Base-by-base conservation (phyloP, 2,113 vertebrate genomes). In the Callipepla californica region DNA sequence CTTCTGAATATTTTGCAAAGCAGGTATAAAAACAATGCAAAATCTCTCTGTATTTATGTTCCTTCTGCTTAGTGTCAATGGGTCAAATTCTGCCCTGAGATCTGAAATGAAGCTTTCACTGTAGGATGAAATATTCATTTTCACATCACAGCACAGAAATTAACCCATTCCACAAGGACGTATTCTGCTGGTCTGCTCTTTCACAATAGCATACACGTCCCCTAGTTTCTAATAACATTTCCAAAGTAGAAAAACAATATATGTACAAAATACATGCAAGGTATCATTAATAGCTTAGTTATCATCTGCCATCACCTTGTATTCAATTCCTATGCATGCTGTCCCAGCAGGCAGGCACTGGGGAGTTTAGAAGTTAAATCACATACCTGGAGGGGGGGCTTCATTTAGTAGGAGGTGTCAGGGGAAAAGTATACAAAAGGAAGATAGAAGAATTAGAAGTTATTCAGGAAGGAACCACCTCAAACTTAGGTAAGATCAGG, bases 381-480 rank as follows among this genome's bases (percentile, higher is more conserved):
- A 97, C 96, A 95, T 97, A 96, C 96, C 96, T 95, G 94, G 94
- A 96, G 93, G 93, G 92, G 93, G 96, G 21, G 94, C 94, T 96
- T 96, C 96, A 82, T 97, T 96, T 96, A 95, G 95, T 96, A 93
- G 92, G 92, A 96, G 61, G 90, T 95, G 93, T 97, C 95, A 96
- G 67, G 92, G 94, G 93, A 66, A 85, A 90, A 85, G 65, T 78
- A 90, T 73, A 63, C 83, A 85, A 94, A 94, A 96, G 93, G 95
- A 97, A 96, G 90, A 96, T 87, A 97, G 80, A 94, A 96, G 73
- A 95, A 94, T 96, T 96, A 94, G 95, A 96, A 89, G 93, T 95
- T 94, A 94, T 69, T 51, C n/a, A 68, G 94, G 90, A 94, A 7
- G 90, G 93, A 85, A 92, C 75, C 89, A 95, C 91, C 76, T 96